Evolutionary conservation across 2,888 invertebrate genomes (phyloP).

Genomic region (Clanis bilineata): DNA sequence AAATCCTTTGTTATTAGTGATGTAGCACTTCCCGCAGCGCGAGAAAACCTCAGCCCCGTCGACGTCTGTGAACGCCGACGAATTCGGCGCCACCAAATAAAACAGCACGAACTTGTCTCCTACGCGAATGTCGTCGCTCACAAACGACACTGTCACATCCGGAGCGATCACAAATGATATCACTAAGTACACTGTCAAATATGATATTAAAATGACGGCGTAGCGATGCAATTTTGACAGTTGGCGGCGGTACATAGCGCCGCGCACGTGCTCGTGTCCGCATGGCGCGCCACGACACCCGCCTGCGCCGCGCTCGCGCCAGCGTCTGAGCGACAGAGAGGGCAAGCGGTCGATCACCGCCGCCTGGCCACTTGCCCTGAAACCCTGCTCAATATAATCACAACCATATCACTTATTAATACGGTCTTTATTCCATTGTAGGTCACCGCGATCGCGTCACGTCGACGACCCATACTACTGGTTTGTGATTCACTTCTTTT

Average conservation of each 20-base stretch:
- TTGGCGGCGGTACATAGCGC: constrained; percentile 52
- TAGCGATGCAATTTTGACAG: constrained; percentile 48
- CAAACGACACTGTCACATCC: constrained; percentile 40
- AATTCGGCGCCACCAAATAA: constrained; percentile 42
- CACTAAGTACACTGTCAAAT: constrained; percentile 43
- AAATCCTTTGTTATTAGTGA: constrained; percentile 61
- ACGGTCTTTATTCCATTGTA: constrained; percentile 16
- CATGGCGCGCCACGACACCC: constrained; percentile 32
- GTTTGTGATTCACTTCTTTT: constrained; percentile 19
- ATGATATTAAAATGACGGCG: constrained; percentile 42
- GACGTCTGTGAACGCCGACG: constrained; percentile 42
- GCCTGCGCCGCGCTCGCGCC: constrained; percentile 40
- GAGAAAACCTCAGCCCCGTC: constrained; percentile 53
- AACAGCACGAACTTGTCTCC: constrained; percentile 53
- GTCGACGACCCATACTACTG: constrained; percentile 18
- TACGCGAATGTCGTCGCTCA: constrained; percentile 47
- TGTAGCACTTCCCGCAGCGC: constrained; percentile 51
- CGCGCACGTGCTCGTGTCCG: constrained; percentile 23
- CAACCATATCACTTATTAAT: constrained; percentile 12
- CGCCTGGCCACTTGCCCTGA: constrained; percentile 29
- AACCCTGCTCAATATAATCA: constrained; percentile 17
- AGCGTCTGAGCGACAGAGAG: constrained; percentile 45
- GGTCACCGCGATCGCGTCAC: not conserved
- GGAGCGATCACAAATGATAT: constrained; percentile 43
- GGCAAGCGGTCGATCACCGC: constrained; percentile 53